Evolutionary conservation across 2,113 vertebrate species (phyloP), one percentile per base, ranked within the genome.

Genomic region (Drymodes brunneopygia): DNA sequence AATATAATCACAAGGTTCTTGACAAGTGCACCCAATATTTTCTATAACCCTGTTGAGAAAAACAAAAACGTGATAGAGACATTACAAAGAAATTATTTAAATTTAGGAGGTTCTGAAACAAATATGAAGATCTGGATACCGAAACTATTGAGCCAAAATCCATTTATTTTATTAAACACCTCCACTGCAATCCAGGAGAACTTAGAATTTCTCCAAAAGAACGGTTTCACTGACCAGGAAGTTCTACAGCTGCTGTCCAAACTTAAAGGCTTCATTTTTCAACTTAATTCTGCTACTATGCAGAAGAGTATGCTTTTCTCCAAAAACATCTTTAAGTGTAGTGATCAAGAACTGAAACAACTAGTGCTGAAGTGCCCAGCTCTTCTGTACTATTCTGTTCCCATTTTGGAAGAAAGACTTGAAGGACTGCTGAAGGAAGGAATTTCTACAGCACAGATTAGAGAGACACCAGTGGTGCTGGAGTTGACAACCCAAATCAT

Each of bases 81-180:
- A 23, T 97, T 99, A 50, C 98, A 98, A 77, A 97, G 96, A 35
- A 98, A 91, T 80, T 99, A 99, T 58, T 97, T 96, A 89, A 97
- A 97, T 60, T 97, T 99, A 33, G 99, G 99, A 2, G 99, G 99
- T 31, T 98, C 98, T 7, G 96, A 98, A 33, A 96, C 97, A 75
- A 99, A 99, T 88, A 98, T 98, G 98, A 99, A 98, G 94, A 96
- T 98, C 69, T 99, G 99, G 99, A 97, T 99, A 64, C 98, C 99
- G 74, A 99, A 99, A 93, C 95, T 99, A 72, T 93, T 99, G 91
- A 99, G 98, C 96, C 99, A 99, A 96, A 99, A 99, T 93, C 98
- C 99, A 6, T 99, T 98, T 96, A 98, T 99, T 92, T 98, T 99
- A 83, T 97, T 99, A 86, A 99, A 98, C 78, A 95, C 97, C 22